phyloP scores from a whole-genome alignment of 2,797 vertebrate species.

The Danio albolineatus region DNA sequence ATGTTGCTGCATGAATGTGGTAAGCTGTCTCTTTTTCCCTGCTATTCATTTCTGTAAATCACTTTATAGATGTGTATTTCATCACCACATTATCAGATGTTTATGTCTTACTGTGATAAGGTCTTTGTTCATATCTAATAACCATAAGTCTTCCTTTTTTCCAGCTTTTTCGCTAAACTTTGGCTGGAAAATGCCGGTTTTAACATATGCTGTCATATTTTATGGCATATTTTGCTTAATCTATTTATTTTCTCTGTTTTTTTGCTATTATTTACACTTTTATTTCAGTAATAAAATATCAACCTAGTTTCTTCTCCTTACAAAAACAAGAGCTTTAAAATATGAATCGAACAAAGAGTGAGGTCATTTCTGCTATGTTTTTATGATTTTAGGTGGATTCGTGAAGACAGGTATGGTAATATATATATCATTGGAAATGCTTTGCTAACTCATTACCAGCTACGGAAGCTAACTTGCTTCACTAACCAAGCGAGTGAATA shows the following conservation, averaged over 20 bases:
- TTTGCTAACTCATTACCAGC: slow-evolving; percentile 2
- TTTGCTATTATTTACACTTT: neutral
- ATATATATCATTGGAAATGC: neutral
- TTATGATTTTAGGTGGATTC: slow-evolving; percentile 75
- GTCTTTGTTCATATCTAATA: neutral
- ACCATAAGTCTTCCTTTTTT: too few species aligned
- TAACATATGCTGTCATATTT: neutral
- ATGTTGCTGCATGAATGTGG: slow-evolving; percentile 80
- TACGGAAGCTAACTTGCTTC: slow-evolving; percentile 36
- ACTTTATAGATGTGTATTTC: neutral
- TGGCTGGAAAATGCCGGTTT: too few species aligned
- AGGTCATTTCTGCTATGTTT: slow-evolving; percentile 33
- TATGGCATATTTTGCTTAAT: neutral
- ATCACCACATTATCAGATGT: neutral
- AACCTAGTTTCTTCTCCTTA: neutral
- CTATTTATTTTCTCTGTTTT: neutral
- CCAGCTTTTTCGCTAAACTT: too few species aligned
- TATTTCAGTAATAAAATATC: neutral
- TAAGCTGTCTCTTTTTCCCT: slow-evolving; percentile 65
- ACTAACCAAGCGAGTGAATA: slow-evolving; percentile 24
- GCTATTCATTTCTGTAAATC: neutral
- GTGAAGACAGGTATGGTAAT: slow-evolving; percentile 73
- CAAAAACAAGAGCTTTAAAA: neutral
- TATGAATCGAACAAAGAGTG: neutral
- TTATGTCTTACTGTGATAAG: neutral